A percentile compares a stretch with the other conserved stretches of the same genome.
phyloP scores from a whole-genome alignment of 2,888 invertebrate genomes.

The Scelioninae gen. 1 region DNA sequence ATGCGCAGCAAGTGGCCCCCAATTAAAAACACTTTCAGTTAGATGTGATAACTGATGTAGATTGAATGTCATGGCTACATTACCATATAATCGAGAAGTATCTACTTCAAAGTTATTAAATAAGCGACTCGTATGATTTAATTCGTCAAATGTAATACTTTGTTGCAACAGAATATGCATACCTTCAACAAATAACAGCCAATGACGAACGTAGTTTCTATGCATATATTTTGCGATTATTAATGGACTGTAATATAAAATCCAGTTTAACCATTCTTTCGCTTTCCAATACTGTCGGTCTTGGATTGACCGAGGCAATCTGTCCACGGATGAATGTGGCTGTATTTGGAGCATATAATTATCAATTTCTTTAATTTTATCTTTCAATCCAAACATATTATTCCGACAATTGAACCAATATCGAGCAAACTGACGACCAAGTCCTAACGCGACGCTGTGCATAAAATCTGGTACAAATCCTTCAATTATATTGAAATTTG shows the following conservation, averaged over 20 bases:
- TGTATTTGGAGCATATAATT: not conserved
- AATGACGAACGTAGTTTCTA: not conserved
- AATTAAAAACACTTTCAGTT: too few species aligned
- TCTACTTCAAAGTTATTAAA: too few species aligned
- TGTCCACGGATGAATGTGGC: conserved; percentile 4
- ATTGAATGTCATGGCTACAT: too few species aligned
- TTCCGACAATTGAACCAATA: conserved; percentile 1
- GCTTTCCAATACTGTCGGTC: conserved; percentile 17
- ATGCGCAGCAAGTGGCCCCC: too few species aligned
- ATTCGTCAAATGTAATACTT: too few species aligned
- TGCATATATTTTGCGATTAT: not conserved
- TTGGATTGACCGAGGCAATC: conserved; percentile 2
- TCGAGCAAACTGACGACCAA: conserved; percentile 42
- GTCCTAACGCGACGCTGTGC: conserved; percentile 60
- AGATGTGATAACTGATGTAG: too few species aligned
- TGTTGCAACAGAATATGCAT: not conserved
- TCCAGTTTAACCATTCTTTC: conserved; percentile 19
- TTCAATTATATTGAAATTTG: conserved; percentile 62
- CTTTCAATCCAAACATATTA: not conserved
- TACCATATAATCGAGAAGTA: too few species aligned
- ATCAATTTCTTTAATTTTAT: conserved; percentile 9
- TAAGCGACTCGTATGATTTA: too few species aligned
- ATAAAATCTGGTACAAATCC: conserved; percentile 67
- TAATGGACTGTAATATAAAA: not conserved
- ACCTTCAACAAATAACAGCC: conserved; percentile 7